Percentiles rank a stretch among this genome's conserved stretches.
phyloP scores from a whole-genome alignment of 2,113 vertebrate genomes.

The Oryzias woworae region DNA sequence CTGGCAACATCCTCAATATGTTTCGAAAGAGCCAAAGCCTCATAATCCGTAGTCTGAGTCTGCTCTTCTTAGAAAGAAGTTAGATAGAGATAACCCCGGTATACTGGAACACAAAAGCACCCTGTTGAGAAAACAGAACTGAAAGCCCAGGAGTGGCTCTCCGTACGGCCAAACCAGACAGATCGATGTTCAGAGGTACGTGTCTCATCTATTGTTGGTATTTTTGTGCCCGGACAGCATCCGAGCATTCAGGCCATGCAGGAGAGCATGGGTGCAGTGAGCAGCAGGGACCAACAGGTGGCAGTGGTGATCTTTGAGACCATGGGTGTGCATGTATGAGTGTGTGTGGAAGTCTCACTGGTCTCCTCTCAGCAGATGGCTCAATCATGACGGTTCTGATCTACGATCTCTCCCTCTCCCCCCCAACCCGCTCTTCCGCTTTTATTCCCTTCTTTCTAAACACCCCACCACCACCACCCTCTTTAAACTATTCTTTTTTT shows the following conservation, averaged over 20 bases:
- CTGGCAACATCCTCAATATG: conserved; percentile 44
- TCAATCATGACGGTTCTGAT: conserved; percentile 79
- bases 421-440: conserved; percentile 46
- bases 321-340: conserved; percentile 9
- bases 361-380: conserved; percentile 76
- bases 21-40: conserved; percentile 59
- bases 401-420: conserved; percentile 64
- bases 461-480: conserved; percentile 36
- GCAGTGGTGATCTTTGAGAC: conserved; percentile 68
- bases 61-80: conserved; percentile 52
- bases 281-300: conserved; percentile 55
- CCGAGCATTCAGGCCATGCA: conserved; percentile 17
- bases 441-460: conserved; percentile 55
- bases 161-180: conserved; percentile 61
- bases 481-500: conserved; percentile 59
- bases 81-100: conserved; percentile 55
- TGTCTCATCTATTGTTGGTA: conserved; percentile 45
- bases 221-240: conserved; percentile 31
- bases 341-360: conserved; percentile 42
- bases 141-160: conserved; percentile 51
- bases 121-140: conserved; percentile 43
- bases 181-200: conserved; percentile 60
- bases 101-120: conserved; percentile 49
- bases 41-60: conserved; percentile 51
- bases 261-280: conserved; percentile 28